A percentile compares a stretch with the other conserved stretches of the same genome.
Evolutionary conservation across 1,140 invertebrate species (phyloP).

Genomic region (Oncopeltus fasciatus): DNA sequence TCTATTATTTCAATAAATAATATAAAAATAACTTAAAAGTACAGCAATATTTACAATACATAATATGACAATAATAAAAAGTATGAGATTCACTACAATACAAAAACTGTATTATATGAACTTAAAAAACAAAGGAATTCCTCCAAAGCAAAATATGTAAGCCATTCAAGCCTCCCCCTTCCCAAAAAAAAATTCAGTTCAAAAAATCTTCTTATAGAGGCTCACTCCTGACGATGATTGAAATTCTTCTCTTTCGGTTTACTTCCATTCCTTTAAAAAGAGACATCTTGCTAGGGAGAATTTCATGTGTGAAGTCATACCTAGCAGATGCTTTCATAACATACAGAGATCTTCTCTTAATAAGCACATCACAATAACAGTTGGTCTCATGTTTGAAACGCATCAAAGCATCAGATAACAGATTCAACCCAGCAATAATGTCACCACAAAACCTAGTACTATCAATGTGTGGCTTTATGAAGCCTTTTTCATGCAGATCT

Average conservation of each 20-base stretch:
- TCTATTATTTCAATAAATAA: no score
- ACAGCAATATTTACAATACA: no score
- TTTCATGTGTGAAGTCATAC: neutral
- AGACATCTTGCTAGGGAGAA: neutral
- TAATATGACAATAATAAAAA: no score
- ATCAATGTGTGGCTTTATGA: neutral
- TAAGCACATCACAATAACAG: neutral
- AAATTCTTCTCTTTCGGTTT: neutral
- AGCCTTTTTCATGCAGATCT: neutral
- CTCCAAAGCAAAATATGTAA: no score
- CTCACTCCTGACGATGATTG: neutral
- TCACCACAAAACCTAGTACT: neutral
- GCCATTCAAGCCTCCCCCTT: no score
- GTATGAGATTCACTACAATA: no score
- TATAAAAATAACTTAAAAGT: no score
- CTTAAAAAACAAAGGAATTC: no score
- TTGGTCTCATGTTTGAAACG: neutral
- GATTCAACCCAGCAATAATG: neutral
- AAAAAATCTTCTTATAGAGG: no score
- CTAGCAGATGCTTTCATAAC: neutral
- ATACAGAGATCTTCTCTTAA: neutral
- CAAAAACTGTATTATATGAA: no score
- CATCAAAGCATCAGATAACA: neutral
- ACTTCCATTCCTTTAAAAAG: neutral
- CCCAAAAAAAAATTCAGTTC: no score